phyloP scores from a whole-genome alignment of 2,113 vertebrate species.

The Centropristis striata region DNA sequence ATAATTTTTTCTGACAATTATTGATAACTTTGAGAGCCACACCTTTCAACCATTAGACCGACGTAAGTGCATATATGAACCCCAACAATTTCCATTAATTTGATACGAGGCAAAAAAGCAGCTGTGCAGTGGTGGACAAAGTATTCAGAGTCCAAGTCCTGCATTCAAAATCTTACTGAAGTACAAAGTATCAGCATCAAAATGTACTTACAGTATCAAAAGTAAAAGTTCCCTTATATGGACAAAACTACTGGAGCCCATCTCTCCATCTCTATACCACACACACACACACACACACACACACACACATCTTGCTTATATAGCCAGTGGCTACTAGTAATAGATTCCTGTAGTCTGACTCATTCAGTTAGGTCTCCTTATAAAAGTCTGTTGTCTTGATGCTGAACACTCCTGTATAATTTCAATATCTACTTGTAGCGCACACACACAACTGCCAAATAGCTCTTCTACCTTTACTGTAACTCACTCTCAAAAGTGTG shows the following conservation, averaged over 20 bases:
- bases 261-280: conserved; percentile 45
- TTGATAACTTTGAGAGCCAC: no score
- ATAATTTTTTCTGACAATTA: no score
- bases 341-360: conserved; percentile 65
- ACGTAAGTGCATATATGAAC: no score
- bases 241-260: conserved; percentile 79
- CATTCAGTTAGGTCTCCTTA: conserved; percentile 68
- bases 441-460: neutral
- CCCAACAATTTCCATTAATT: no score
- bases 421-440: conserved; percentile 18
- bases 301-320: conserved; percentile 29
- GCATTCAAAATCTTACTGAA: no score
- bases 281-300: conserved; percentile 33
- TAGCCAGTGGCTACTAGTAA: conserved; percentile 48
- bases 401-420: conserved; percentile 22
- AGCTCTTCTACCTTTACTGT: conserved; percentile 1
- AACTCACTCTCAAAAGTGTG: conserved; percentile 14
- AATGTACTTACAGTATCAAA: no score
- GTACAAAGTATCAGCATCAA: no score
- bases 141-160: no score
- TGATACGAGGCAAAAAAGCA: no score
- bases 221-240: conserved; percentile 86
- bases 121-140: no score
- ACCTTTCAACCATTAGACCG: no score
- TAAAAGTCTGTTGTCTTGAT: conserved; percentile 66